Base-by-base conservation (phyloP, 2,888 invertebrate species). In the Metacarcinus magister region DNA sequence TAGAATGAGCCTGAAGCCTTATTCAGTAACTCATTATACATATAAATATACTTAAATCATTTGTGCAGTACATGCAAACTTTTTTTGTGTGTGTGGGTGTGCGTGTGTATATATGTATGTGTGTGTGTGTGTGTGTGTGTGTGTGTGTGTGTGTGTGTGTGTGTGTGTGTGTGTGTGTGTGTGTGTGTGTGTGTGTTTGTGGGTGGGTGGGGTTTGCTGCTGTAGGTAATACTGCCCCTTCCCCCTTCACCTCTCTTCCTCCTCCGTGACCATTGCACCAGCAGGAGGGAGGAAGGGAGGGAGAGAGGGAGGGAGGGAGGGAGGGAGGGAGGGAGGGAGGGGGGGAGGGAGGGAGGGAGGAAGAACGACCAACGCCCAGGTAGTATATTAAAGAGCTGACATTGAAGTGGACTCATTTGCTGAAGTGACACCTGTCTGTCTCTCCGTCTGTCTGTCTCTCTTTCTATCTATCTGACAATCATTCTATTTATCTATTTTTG, bases 341-440 rank as follows among this genome's bases (percentile, higher is more conserved):
- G 0, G 32, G 32, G 10, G 8, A 28, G 5, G 87, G 87, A 19
- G 87, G 2, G 39, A 8, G 39, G 87, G 39, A 8, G 32, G 28
- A 28, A n/a, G 75, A 0, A 39, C 4, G 39, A 39, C 32, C 75
- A 28, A 39, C 32, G 8, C 87, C 87, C 87, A 87, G 10, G 87
- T 87, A 87, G 75, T 82, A 82, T 82, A 87, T 87, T 87, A 87
- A 87, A 87, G 39, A 87, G 75, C 75, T 82, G 75, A 60, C 60
- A 23, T 60, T 60, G 60, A 82, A 28, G 28, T 82, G 28, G 75
- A 82, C 75, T 82, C 75, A 82, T 82, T 82, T 82, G 28, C 75
- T 82, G 75, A 32, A 82, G 75, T 82, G 75, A 82, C 75, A 82
- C 28, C 28, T 82, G 28, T 28, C 75, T 23, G 32, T 28, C 75